Percentiles rank a stretch among this genome's conserved stretches.
Evolutionary conservation across 2,888 invertebrate species (phyloP).

Genomic region (Tinea pellionella): DNA sequence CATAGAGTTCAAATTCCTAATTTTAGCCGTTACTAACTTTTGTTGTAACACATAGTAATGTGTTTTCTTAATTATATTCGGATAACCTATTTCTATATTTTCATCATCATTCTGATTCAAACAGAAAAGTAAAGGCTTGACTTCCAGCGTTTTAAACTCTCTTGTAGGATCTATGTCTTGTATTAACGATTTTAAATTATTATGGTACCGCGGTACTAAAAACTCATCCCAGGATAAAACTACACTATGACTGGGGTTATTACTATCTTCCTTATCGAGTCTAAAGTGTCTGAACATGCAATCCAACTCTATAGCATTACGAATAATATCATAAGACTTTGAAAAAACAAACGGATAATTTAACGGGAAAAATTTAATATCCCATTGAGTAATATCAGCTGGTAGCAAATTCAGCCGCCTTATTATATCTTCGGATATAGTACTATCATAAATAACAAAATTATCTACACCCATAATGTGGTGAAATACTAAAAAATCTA

Average conservation of each 20-base stretch:
- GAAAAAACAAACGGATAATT: slow-evolving; percentile 73
- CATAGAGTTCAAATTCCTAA: slow-evolving; percentile 59
- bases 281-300: slow-evolving; percentile 73
- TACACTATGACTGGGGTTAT: slow-evolving; percentile 63
- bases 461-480: slow-evolving; percentile 73
- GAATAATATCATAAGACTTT: slow-evolving; percentile 54
- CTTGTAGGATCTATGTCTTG: slow-evolving; percentile 60
- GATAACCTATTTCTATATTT: slow-evolving; percentile 48
- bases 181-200: slow-evolving; percentile 63
- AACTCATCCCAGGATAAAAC: slow-evolving; percentile 75
- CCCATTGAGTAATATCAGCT: slow-evolving; percentile 59
- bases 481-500: slow-evolving; percentile 76
- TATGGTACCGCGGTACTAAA: slow-evolving; percentile 70
- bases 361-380: slow-evolving; percentile 71
- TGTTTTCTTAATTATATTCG: slow-evolving; percentile 56
- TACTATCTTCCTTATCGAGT: slow-evolving; percentile 53
- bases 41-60: slow-evolving; percentile 48
- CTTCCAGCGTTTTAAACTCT: slow-evolving; percentile 37
- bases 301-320: slow-evolving; percentile 72
- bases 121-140: slow-evolving; percentile 49
- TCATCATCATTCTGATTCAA: slow-evolving; percentile 58
- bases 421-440: slow-evolving; percentile 62
- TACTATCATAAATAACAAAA: slow-evolving; percentile 74
- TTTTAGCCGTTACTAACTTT: slow-evolving; percentile 30
- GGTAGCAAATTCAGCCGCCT: slow-evolving; percentile 54